These are phyloP conservation scores for Drosophila asahinai DNA, from an alignment of 1,140 invertebrate species.

Conservation along the genomic window DNA sequence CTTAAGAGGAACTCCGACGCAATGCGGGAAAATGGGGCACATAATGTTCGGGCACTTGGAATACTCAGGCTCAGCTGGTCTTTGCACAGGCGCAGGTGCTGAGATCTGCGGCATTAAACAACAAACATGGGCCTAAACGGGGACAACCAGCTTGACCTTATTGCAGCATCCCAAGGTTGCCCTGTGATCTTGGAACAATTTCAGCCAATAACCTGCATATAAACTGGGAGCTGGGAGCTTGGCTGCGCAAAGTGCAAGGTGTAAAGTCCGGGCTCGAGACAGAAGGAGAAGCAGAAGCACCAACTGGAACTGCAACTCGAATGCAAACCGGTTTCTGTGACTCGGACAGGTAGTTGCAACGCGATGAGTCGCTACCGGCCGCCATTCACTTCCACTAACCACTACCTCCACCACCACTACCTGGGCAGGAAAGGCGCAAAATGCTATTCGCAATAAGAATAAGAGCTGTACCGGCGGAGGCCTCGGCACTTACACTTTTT, in stretches of 20 bases:
- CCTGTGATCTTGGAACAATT: background rate
- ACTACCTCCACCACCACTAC: background rate
- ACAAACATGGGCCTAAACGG: background rate
- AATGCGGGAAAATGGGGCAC: conserved; percentile 27
- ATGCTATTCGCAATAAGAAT: conserved; percentile 17
- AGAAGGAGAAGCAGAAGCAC: conserved; percentile 17
- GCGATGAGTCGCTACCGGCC: background rate
- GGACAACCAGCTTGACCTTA: background rate
- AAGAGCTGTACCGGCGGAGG: conserved; percentile 5
- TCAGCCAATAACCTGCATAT: background rate
- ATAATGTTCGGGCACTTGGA: conserved; percentile 19
- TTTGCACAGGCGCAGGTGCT: conserved; percentile 18
- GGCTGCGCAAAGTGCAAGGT: conserved; percentile 9
- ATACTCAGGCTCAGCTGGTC: background rate
- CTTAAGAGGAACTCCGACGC: conserved; percentile 1
- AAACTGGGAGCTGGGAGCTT: background rate
- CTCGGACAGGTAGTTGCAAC: conserved; percentile 29
- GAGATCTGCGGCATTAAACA: background rate
- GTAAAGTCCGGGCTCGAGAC: background rate
- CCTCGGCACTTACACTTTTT: conserved; percentile 20
- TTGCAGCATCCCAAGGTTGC: conserved; percentile 13
- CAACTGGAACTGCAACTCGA: conserved; percentile 25
- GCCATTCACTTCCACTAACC: background rate
- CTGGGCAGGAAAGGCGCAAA: conserved; percentile 11
- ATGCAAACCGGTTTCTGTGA: conserved; percentile 28